Evolutionary conservation across 2,113 vertebrate species (phyloP).

Genomic region (Fukomys damarensis): DNA sequence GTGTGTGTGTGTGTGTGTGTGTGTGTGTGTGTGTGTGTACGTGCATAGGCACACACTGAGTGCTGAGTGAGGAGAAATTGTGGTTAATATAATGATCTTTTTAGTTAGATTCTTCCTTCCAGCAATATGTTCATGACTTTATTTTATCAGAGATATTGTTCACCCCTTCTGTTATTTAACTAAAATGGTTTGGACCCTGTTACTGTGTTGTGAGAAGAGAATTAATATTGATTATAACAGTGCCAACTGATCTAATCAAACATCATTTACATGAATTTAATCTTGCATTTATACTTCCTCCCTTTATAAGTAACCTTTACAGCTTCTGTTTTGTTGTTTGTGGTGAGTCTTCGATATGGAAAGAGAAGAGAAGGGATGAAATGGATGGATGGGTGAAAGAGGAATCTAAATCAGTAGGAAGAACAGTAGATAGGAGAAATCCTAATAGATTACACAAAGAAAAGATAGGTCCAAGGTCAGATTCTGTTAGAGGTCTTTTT

Average conservation of each 20-base stretch:
- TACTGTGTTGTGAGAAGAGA: not conserved
- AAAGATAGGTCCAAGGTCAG: not conserved
- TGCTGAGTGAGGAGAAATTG: not conserved
- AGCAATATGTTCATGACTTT: not conserved
- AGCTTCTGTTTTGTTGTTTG: not conserved
- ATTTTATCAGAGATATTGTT: not conserved
- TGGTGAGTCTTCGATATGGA: not conserved
- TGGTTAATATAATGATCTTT: not conserved
- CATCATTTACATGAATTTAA: not conserved
- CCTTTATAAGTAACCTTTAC: not conserved
- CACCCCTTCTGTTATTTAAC: not conserved
- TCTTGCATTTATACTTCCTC: not conserved
- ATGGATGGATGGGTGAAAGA: not conserved
- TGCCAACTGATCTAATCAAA: not conserved
- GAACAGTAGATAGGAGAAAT: not conserved
- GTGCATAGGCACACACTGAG: not conserved
- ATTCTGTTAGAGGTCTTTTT: not conserved
- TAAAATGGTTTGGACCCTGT: not conserved
- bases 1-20: too few species aligned
- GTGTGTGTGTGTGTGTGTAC: not conserved
- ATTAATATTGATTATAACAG: not conserved
- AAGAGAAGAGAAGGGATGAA: not conserved
- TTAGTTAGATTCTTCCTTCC: not conserved
- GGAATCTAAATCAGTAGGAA: not conserved
- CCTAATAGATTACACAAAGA: not conserved